A percentile compares a stretch with the other conserved stretches of the same genome.
Evolutionary conservation across 2,888 invertebrate species (phyloP).

Genomic region (Steinernema hermaphroditum): DNA sequence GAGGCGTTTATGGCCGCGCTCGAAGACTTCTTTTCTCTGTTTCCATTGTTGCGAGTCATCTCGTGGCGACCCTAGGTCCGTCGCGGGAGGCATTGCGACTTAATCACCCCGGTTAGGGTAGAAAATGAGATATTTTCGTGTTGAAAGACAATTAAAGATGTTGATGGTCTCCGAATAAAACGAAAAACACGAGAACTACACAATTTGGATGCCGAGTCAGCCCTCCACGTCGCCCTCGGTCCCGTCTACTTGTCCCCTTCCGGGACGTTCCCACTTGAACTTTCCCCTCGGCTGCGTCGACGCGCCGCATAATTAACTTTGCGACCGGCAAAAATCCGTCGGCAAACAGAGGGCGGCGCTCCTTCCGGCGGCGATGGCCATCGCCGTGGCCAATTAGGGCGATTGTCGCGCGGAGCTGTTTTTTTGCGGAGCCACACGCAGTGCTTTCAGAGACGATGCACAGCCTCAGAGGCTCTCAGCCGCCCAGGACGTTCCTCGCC

Average conservation of each 20-base stretch:
- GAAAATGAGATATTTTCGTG: too few species aligned
- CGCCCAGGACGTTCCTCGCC: background rate
- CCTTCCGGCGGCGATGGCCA: conserved; percentile 1
- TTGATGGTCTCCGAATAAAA: too few species aligned
- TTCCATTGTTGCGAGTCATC: too few species aligned
- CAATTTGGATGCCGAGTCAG: too few species aligned
- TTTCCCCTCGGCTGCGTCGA: background rate
- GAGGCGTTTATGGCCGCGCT: too few species aligned
- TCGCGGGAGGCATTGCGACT: too few species aligned
- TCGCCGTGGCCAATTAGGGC: conserved; percentile 12
- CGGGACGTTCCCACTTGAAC: background rate
- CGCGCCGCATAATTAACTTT: background rate
- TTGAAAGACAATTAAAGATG: too few species aligned
- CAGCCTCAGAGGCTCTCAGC: background rate
- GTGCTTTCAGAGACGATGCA: conserved; percentile 16
- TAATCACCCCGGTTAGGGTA: too few species aligned
- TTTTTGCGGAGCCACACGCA: background rate
- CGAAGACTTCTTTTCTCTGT: too few species aligned
- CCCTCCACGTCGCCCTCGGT: too few species aligned
- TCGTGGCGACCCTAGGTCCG: too few species aligned
- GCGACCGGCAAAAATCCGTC: background rate
- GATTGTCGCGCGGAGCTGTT: background rate
- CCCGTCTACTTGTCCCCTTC: background rate
- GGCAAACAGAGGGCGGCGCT: background rate
- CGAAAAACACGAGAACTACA: too few species aligned